Evolutionary conservation across 2,888 invertebrate genomes (phyloP), one percentile per base, ranked within the genome.

Genomic region (Neoscelio sp.): DNA sequence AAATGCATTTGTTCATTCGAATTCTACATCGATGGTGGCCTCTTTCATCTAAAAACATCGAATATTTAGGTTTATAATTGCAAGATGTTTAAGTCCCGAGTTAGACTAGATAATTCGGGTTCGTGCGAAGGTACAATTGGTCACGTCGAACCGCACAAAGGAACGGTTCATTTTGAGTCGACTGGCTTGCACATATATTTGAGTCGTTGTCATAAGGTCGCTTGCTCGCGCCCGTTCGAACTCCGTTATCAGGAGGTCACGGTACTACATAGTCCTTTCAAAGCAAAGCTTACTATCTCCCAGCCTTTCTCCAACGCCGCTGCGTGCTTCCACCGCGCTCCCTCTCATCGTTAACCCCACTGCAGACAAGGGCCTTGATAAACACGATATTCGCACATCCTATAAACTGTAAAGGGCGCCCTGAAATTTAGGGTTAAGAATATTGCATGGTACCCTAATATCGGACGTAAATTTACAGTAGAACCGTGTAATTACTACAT

Each of bases 331-430:
- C n/a, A 54, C 74, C 50, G 35, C 54, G 15, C 20, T 23, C 76
- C 58, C 58, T 64, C 26, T 1, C 40, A 46, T 64, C 68, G 54
- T 56, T 62, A 67, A 70, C 56, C 74, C 67, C 64, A 52, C 78
- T 73, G 80, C 52, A 79, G 81, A 80, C 80, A 81, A 78, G 75
- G 78, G 64, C 78, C 73, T 77, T 75, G 75, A 70, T 82, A 82
- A 83, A 82, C 82, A 82, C 81, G 81, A 80, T 77, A 78, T 78
- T 78, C 73, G 76, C 77, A 77, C 65, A 46, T 74, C 64, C 74
- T 68, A 78, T 74, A 78, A 78, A 78, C 64, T 74, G 33, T 58
- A 70, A 68, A 74, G 68, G 33, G 17, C 54, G 38, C 71, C 60
- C n/a, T 65, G 33, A 54, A 74, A 48, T 54, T 52, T n/a, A 54